Conservation (phyloP, 2,113 vertebrate species). For the Terrapene triunguis region DNA sequence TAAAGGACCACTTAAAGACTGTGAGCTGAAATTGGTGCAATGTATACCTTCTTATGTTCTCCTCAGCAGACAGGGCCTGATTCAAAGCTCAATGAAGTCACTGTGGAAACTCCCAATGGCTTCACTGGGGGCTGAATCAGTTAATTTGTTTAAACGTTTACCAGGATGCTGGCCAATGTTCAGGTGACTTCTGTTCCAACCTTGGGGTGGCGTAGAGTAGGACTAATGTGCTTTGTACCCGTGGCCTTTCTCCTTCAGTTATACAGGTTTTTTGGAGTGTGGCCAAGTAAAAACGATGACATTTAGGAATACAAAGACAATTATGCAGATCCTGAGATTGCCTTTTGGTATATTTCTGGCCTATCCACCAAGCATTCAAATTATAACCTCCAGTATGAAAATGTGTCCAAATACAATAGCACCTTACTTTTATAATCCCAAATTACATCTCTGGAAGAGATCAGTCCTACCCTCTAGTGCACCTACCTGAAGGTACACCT, state of each 20-base stretch:
- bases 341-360: neutral
- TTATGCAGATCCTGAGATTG: neutral
- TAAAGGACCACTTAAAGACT: neutral
- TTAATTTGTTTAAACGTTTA: neutral
- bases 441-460: neutral
- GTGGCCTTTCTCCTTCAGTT: neutral
- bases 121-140: neutral
- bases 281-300: neutral
- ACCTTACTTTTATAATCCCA: neutral
- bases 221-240: neutral
- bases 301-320: neutral
- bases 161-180: neutral
- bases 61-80: neutral
- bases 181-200: neutral
- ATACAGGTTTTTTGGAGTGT: neutral
- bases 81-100: constrained; percentile 20
- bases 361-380: neutral
- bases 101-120: neutral
- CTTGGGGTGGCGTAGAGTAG: neutral
- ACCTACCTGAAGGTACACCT: neutral
- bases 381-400: neutral
- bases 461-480: neutral
- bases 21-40: neutral
- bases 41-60: neutral
- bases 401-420: neutral